Conservation (phyloP, 2,888 invertebrate genomes). For the Drosophila macrothrix region DNA sequence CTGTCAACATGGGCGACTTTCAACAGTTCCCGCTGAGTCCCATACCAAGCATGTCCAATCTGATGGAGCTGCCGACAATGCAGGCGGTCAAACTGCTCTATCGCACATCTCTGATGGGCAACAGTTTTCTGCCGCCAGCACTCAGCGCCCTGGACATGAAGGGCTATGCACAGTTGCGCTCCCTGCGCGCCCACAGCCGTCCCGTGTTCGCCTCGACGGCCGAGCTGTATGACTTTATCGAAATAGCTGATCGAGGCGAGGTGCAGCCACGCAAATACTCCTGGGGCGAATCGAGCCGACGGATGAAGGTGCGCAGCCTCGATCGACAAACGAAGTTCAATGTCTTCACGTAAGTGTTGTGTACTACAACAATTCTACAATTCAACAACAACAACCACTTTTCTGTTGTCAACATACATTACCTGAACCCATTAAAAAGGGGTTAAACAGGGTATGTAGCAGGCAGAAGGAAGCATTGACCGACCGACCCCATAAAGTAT, state of each 20-base stretch:
- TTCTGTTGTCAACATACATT: no score
- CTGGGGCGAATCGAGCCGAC: slow-evolving; percentile 82
- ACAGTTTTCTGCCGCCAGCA: slow-evolving; percentile 78
- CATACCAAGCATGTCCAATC: slow-evolving; percentile 93
- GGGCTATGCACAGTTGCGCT: slow-evolving; percentile 91
- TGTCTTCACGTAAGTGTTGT: slow-evolving; percentile 76
- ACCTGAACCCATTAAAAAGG: no score
- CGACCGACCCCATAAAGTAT: no score
- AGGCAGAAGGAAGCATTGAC: no score
- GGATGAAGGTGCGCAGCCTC: slow-evolving; percentile 83
- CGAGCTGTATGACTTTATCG: slow-evolving; percentile 86
- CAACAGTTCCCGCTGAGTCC: slow-evolving; percentile 93
- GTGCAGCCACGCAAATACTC: slow-evolving; percentile 79
- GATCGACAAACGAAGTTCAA: slow-evolving; percentile 82
- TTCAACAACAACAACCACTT: no score
- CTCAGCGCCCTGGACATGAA: slow-evolving; percentile 91
- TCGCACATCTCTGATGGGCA: slow-evolving; percentile 81
- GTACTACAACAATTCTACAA: not conserved
- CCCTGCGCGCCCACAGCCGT: slow-evolving; percentile 88
- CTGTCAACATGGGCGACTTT: slow-evolving; percentile 88
- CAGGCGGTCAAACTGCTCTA: slow-evolving; percentile 65
- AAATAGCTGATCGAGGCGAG: slow-evolving; percentile 72
- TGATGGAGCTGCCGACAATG: slow-evolving; percentile 86
- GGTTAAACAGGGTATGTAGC: no score
- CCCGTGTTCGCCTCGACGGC: slow-evolving; percentile 89